Base-by-base conservation (phyloP, 2,888 invertebrate species). In the Apocheima hispidaria region DNA sequence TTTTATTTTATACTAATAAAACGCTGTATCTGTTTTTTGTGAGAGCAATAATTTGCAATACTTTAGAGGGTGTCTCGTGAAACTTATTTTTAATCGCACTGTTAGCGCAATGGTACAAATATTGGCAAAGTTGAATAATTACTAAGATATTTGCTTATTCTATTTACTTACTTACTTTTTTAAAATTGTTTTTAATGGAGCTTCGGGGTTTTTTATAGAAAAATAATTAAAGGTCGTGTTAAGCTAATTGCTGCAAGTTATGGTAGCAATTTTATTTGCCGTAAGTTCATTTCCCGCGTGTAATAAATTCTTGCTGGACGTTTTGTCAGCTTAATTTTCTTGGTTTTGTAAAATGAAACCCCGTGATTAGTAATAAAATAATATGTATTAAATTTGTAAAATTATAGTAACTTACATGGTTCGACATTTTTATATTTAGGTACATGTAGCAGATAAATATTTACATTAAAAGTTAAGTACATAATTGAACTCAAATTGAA, bases 1-100 rank as follows among this genome's bases (percentile, higher is more conserved):
- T n/a, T n/a, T n/a, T n/a, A n/a, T n/a, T n/a, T n/a, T n/a, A n/a
- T n/a, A n/a, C n/a, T n/a, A 56, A 52, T 23, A 52, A 54, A 12
- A n/a, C 3, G 5, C 23, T 44, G 35, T 12, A 44, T 28, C 12
- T 26, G 26, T 10, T 43, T 33, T 41, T 21, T n/a, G 41, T 20
- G 30, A 18, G 12, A 54, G 44, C 54, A 46, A 46, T 44, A 54
- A 28, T 26, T 26, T 46, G 36, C 28, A 54, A 46, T 36, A 46
- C 6, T 7, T 51, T 16, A 10, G 7, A 7, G 35, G 21, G 49
- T 41, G 48, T 38, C 30, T 48, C 16, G 21, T 43, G 30, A 10
- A 23, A 9, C n/a, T n/a, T 18, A 33, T 26, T 33, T 48, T 33
- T 36, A 23, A 43, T 20, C 0, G 44, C 43, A 43, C 53, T 41